Conservation (phyloP, 2,797 vertebrate species). For the Poecilia wingei region DNA sequence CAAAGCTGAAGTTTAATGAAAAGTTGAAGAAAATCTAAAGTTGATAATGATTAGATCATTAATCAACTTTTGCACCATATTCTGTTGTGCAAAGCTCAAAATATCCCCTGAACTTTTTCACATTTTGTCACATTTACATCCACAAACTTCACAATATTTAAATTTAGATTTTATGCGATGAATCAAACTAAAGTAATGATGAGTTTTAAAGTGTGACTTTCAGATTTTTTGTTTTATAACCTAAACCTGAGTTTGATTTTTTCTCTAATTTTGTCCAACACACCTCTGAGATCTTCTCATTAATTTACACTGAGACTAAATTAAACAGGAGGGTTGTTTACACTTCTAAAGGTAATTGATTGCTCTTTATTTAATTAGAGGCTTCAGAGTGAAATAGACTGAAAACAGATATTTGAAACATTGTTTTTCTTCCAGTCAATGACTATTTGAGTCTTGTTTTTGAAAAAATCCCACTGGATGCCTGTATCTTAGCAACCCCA, state of each 20-base stretch:
- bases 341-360: background rate
- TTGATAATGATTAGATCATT: background rate
- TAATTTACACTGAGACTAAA: background rate
- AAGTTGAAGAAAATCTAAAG: background rate
- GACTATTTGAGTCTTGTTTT: background rate
- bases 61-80: background rate
- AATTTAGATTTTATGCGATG: background rate
- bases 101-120: background rate
- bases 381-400: background rate
- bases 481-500: too few relatives aligned
- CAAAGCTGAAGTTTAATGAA: background rate
- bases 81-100: background rate
- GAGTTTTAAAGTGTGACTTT: background rate
- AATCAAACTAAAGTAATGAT: background rate
- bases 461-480: background rate
- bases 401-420: background rate
- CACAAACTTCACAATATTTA: background rate
- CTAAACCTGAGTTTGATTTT: background rate
- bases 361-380: background rate
- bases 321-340: background rate
- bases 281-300: background rate
- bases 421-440: background rate
- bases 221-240: too few relatives aligned
- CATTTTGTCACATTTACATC: background rate
- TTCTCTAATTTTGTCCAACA: too few relatives aligned